Evolutionary conservation across 2,888 invertebrate genomes (phyloP).

Genomic region (Polymixis flavicincta): DNA sequence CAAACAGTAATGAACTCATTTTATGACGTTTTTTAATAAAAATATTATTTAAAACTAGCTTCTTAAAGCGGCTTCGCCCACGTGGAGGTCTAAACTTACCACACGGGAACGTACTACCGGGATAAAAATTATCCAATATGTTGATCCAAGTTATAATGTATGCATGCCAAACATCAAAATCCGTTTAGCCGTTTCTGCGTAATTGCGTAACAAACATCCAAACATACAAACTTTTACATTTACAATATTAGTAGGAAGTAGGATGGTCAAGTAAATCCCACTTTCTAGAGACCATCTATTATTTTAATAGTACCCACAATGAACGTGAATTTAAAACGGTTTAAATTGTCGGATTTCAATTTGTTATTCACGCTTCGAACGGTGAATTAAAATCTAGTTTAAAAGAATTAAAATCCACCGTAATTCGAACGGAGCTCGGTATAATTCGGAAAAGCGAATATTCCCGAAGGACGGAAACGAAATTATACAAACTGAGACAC

Average conservation of each 20-base stretch:
- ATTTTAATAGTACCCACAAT: constrained; percentile 59
- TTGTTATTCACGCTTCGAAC: constrained; percentile 60
- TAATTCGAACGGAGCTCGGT: constrained; percentile 37
- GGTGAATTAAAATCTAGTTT: constrained; percentile 61
- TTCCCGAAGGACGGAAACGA: constrained; percentile 26
- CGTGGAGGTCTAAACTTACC: too few species aligned
- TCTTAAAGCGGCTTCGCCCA: too few species aligned
- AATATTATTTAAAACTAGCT: constrained; percentile 23
- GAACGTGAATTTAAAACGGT: constrained; percentile 38
- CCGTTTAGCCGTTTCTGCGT: too few species aligned
- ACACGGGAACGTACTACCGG: too few species aligned
- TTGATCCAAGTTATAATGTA: too few species aligned
- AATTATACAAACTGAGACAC: constrained; percentile 21
- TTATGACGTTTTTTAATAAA: neutral
- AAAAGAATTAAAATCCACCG: constrained; percentile 42
- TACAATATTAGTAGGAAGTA: too few species aligned
- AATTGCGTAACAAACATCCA: too few species aligned
- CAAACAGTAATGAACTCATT: neutral
- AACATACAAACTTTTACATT: too few species aligned
- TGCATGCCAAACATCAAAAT: too few species aligned
- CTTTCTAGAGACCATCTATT: constrained; percentile 42
- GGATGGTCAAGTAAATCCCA: neutral
- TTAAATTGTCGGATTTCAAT: constrained; percentile 63
- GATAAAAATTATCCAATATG: too few species aligned
- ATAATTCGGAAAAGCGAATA: constrained; percentile 41